These are phyloP conservation scores for Poeciliopsis prolifica DNA, from an alignment of 2,113 vertebrate genomes.

Conservation along the genomic window DNA sequence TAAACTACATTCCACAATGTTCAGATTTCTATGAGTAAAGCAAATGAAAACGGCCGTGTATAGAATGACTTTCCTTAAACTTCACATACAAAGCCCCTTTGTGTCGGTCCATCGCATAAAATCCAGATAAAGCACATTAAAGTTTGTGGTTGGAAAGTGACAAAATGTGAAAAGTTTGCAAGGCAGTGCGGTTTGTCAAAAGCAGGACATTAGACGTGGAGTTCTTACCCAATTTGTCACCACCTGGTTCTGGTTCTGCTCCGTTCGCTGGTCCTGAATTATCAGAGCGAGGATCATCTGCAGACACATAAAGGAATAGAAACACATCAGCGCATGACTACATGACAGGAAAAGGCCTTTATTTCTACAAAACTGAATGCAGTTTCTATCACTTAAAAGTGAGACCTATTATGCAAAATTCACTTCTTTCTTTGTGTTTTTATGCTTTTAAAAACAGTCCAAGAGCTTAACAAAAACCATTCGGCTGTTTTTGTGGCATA, in stretches of 20 bases:
- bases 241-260: slow-evolving; percentile 72
- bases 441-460: no score
- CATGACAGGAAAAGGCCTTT: background rate
- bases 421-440: no score
- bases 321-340: background rate
- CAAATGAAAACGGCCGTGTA: no score
- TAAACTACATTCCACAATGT: background rate
- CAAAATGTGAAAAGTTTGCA: background rate
- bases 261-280: slow-evolving; percentile 76
- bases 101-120: background rate
- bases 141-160: no score
- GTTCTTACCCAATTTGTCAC: slow-evolving; percentile 90
- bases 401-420: no score
- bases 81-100: background rate
- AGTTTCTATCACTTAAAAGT: no score
- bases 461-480: no score
- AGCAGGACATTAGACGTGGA: background rate
- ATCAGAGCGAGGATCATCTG: slow-evolving; percentile 86
- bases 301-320: slow-evolving; percentile 23
- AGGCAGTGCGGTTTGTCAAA: background rate
- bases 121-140: background rate
- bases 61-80: background rate
- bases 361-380: background rate
- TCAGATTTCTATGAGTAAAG: background rate
- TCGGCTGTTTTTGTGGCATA: no score